Percentiles rank a stretch among this genome's conserved stretches.
Evolutionary conservation across 2,888 invertebrate genomes (phyloP).

Genomic region (Dynastes grantii): DNA sequence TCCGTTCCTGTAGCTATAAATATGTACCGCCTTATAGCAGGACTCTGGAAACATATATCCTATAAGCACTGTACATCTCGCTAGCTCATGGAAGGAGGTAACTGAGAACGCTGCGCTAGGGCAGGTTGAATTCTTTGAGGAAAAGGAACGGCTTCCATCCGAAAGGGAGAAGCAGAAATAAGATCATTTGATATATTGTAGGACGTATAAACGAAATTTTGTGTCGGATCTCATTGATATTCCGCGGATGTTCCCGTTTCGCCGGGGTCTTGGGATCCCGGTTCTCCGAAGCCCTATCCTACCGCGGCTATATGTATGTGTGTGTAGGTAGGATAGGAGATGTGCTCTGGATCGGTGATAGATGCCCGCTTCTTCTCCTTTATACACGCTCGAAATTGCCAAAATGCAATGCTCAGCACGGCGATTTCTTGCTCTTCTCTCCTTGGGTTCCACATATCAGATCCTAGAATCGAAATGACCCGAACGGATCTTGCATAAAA

Average conservation of each 20-base stretch:
- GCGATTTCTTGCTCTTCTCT: not conserved
- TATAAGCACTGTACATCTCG: not conserved
- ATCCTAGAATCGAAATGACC: slow-evolving; percentile 4
- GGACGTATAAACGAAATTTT: slow-evolving; percentile 63
- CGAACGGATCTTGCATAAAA: not conserved
- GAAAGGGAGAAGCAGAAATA: slow-evolving; percentile 39
- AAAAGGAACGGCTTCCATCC: slow-evolving; percentile 2
- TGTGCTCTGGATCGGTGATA: slow-evolving; percentile 60
- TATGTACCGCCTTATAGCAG: no score
- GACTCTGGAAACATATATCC: not conserved
- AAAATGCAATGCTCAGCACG: slow-evolving; percentile 62
- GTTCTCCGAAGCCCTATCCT: not conserved
- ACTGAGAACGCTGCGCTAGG: not conserved
- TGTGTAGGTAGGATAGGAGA: not conserved
- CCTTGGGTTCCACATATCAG: slow-evolving; percentile 7
- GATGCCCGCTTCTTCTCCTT: slow-evolving; percentile 58
- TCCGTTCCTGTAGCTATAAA: no score
- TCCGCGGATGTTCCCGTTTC: slow-evolving; percentile 54
- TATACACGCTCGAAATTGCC: slow-evolving; percentile 62
- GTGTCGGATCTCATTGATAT: slow-evolving; percentile 65
- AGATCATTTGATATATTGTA: slow-evolving; percentile 52
- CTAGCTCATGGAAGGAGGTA: not conserved
- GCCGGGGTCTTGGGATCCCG: not conserved
- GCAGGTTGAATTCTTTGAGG: slow-evolving; percentile 11
- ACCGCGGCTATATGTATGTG: no score